Evolutionary conservation across 30 jellyfish, hydroid and myxozoan species (phyloP).

Genomic region (Aurelia aurita): DNA sequence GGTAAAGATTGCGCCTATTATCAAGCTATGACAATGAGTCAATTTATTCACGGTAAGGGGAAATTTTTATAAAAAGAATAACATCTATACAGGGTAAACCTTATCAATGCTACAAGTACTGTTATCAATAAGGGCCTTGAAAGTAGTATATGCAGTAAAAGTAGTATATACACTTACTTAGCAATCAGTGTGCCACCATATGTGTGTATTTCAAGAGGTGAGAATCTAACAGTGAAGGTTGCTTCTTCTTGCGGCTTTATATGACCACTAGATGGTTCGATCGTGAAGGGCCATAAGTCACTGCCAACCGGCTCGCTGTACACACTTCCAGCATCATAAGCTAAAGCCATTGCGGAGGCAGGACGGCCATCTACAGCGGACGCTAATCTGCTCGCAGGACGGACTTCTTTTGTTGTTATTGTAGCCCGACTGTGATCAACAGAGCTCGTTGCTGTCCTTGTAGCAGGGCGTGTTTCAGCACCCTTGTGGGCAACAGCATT

Average conservation of each 20-base stretch:
- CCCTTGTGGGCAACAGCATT: conserved; percentile 17
- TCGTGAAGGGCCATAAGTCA: conserved; percentile 76
- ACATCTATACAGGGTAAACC: too few species aligned
- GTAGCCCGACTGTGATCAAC: conserved; percentile 23
- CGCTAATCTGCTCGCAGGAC: conserved; percentile 60
- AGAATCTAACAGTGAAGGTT: conserved; percentile 87
- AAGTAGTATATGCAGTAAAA: too few species aligned
- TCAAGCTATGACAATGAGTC: too few species aligned
- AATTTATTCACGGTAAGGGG: too few species aligned
- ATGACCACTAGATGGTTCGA: conserved; percentile 81
- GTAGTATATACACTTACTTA: conserved; percentile 45
- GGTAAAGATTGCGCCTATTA: too few species aligned
- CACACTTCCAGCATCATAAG: conserved; percentile 89
- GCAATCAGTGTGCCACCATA: conserved; percentile 82
- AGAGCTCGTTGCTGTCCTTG: conserved; percentile 22
- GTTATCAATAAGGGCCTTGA: too few species aligned
- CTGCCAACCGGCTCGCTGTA: conserved; percentile 48
- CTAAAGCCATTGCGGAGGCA: conserved; percentile 86
- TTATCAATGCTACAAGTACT: too few species aligned
- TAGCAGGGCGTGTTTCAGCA: conserved; percentile 36
- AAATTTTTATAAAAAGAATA: too few species aligned
- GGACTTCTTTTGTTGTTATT: conserved; percentile 8
- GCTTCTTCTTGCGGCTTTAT: conserved; percentile 77
- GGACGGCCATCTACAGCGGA: conserved; percentile 90
- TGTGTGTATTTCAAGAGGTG: conserved; percentile 83